These are phyloP conservation scores for Noctua pronuba DNA, from an alignment of 2,888 invertebrate genomes.

Conservation along the genomic window DNA sequence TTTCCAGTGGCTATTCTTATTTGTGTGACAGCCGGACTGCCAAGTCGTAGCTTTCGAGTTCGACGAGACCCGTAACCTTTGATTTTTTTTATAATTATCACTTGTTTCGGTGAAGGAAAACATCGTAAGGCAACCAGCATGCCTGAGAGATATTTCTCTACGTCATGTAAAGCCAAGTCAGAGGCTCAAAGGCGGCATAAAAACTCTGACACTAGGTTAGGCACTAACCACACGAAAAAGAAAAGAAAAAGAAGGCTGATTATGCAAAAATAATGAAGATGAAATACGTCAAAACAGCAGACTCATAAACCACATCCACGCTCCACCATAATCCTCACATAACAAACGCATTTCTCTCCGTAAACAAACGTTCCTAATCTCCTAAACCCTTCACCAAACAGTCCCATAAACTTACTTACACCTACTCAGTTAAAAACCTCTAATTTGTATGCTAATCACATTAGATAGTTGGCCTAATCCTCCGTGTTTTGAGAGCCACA, in stretches of 20 bases:
- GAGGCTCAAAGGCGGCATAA: too few species aligned
- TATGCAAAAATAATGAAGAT: not conserved
- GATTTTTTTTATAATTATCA: too few species aligned
- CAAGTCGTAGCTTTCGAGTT: too few species aligned
- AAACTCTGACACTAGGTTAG: too few species aligned
- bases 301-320: conserved; percentile 4
- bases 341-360: conserved; percentile 46
- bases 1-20: too few species aligned
- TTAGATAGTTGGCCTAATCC: conserved; percentile 74
- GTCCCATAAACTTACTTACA: conserved; percentile 59
- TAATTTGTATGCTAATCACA: conserved; percentile 79
- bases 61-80: too few species aligned
- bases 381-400: conserved; percentile 58
- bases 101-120: too few species aligned
- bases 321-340: conserved; percentile 19
- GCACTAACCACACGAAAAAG: too few species aligned
- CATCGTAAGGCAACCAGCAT: too few species aligned
- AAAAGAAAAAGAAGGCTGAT: not conserved
- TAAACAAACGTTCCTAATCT: conserved; percentile 67
- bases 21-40: too few species aligned
- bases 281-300: not conserved
- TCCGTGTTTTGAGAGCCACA: conserved; percentile 52
- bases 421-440: conserved; percentile 70
- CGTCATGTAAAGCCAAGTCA: too few species aligned
- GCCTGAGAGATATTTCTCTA: too few species aligned